Conservation (phyloP, 2,797 vertebrate genomes). For the Megalops cyprinoides region DNA sequence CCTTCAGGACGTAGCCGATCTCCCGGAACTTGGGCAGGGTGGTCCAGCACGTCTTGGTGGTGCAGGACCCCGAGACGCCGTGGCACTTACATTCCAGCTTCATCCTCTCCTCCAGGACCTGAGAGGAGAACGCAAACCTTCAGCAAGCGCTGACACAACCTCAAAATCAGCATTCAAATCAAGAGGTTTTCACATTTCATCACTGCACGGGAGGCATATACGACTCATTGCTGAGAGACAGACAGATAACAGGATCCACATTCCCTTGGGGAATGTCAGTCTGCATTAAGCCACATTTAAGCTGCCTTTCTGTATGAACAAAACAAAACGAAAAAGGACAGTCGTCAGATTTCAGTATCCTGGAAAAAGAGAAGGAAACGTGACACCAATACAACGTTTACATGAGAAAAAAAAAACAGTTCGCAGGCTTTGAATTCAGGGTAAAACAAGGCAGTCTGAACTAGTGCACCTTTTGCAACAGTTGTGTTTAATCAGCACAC, state of each 20-base stretch:
- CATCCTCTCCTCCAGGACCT: slow-evolving; percentile 95
- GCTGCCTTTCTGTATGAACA: too few relatives aligned
- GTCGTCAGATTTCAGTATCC: background rate
- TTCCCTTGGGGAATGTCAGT: too few relatives aligned
- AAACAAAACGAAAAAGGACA: slow-evolving; percentile 10
- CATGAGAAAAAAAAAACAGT: background rate
- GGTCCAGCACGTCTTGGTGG: slow-evolving; percentile 98
- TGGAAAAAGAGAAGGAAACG: slow-evolving; percentile 17
- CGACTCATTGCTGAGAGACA: too few relatives aligned
- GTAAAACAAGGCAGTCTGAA: background rate
- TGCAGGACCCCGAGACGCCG: slow-evolving; percentile 95
- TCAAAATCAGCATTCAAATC: too few relatives aligned
- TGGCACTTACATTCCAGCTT: slow-evolving; percentile 98
- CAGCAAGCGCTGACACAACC: too few relatives aligned
- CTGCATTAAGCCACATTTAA: too few relatives aligned
- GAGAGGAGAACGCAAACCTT: slow-evolving; percentile 43
- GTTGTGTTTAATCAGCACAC: slow-evolving; percentile 24
- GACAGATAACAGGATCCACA: too few relatives aligned
- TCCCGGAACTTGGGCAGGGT: slow-evolving; percentile 95
- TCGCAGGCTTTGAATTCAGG: background rate
- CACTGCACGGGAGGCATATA: too few relatives aligned
- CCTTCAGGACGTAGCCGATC: slow-evolving; percentile 92
- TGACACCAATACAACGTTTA: slow-evolving; percentile 9
- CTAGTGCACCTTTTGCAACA: slow-evolving; percentile 16
- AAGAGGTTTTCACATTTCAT: too few relatives aligned